Base-by-base conservation (phyloP, 1,140 invertebrate species). In the Drosophila elegans region DNA sequence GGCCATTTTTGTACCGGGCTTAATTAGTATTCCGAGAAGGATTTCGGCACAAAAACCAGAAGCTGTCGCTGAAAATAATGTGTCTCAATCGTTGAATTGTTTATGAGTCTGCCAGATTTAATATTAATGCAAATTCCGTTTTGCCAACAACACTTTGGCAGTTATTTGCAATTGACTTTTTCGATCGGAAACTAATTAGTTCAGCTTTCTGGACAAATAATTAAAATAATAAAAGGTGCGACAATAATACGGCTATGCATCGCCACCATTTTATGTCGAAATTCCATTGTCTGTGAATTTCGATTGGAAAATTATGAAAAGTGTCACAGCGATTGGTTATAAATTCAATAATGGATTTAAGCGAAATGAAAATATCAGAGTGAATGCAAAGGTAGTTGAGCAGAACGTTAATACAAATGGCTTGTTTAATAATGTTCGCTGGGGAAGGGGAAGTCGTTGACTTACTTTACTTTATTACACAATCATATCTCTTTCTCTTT, bases 401-500 rank as follows among this genome's bases (percentile, higher is more conserved):
- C 41, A 25, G 42, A 34, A 52, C 72, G 45, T 67, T 75, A 66
- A 53, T 67, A 48, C 36, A 56, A 75, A 75, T 75, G 61, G 61
- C 72, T 75, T 75, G 51, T 64, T 74, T 44, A 49, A 74, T 75
- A 52, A 52, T n/a, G 39, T 46, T 32, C 11, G 12, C 27, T 13
- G 36, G 9, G 45, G 13, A 39, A 29, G 62, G n/a, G 29, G 49
- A 41, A 56, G n/a, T 16, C 9, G 32, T 12, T 13, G 46, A 39
- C 61, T 75, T 75, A 59, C 73, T 75, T 75, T 38, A 53, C 61
- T 57, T 75, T 75, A 75, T 75, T 75, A 63, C 73, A 66, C 75
- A 75, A 75, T 75, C 60, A 57, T 71, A 56, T 39, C 48, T 27
- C 16, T 57, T 38, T n/a, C 34, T 34, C 29, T 32, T 32, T 7